phyloP scores from a whole-genome alignment of 2,113 vertebrate species.

The Trachemys scripta region DNA sequence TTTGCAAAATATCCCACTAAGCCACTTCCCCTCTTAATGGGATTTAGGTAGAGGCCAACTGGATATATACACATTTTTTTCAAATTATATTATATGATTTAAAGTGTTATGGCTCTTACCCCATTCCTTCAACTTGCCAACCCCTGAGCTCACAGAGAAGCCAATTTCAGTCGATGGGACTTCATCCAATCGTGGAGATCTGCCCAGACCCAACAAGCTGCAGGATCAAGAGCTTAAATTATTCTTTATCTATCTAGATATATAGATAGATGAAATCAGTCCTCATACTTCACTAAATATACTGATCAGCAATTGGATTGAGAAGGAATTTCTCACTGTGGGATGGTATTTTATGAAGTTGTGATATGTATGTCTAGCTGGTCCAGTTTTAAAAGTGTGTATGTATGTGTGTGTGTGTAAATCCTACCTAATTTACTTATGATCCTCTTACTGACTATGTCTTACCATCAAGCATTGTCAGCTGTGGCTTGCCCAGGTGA shows the following conservation, averaged over 20 bases:
- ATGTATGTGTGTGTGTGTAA: background rate
- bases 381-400: too few relatives aligned
- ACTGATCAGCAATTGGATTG: too few relatives aligned
- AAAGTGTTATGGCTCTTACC: background rate
- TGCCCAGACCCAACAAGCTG: background rate
- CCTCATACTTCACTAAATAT: too few relatives aligned
- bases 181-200: background rate
- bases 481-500: background rate
- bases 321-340: too few relatives aligned
- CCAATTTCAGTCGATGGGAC: background rate
- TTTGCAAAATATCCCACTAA: background rate
- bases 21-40: background rate
- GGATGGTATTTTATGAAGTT: too few relatives aligned
- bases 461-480: background rate
- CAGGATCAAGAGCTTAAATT: background rate
- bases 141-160: background rate
- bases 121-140: background rate
- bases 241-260: background rate
- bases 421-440: background rate
- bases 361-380: too few relatives aligned
- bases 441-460: background rate
- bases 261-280: too few relatives aligned
- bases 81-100: background rate
- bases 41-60: background rate
- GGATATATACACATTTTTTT: background rate